Percentiles rank a stretch among this genome's conserved stretches.
Conservation (phyloP, 23 tunicate genomes). For the Diplosoma virens region DNA sequence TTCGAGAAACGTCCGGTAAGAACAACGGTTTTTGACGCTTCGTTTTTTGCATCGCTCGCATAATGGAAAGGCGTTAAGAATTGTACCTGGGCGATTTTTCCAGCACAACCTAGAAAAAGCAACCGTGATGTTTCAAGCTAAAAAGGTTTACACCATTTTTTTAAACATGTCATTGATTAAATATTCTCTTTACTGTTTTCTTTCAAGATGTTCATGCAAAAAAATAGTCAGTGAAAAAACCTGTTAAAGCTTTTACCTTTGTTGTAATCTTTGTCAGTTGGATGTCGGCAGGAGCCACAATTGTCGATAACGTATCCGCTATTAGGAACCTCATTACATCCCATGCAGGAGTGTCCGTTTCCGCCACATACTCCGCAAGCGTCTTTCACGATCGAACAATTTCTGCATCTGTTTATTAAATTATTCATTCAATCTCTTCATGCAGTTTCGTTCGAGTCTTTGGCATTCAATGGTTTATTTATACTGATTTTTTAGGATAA, state of each 20-base stretch:
- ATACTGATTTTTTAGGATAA: not conserved
- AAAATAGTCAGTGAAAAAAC: too few relatives aligned
- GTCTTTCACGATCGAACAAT: constrained; percentile 25
- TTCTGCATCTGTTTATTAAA: constrained; percentile 26
- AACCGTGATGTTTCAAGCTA: too few relatives aligned
- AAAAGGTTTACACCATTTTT: too few relatives aligned
- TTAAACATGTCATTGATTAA: too few relatives aligned
- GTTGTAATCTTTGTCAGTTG: constrained; percentile 12
- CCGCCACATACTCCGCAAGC: constrained; percentile 63
- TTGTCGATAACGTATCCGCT: constrained; percentile 27
- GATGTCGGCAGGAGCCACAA: constrained; percentile 35
- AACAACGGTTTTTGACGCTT: too few relatives aligned
- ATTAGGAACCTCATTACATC: constrained; percentile 39
- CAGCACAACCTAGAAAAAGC: not conserved
- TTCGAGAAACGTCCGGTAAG: not conserved
- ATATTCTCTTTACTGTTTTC: too few relatives aligned
- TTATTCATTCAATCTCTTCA: too few relatives aligned
- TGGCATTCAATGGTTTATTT: too few relatives aligned
- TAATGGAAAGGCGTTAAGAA: not conserved
- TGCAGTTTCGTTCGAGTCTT: too few relatives aligned
- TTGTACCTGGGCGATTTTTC: not conserved
- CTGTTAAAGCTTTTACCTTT: too few relatives aligned
- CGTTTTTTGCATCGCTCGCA: not conserved
- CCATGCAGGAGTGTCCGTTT: constrained; percentile 35
- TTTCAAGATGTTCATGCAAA: too few relatives aligned